These are phyloP conservation scores for Furcula furcula DNA, from an alignment of 2,888 invertebrate species.

Conservation along the genomic window DNA sequence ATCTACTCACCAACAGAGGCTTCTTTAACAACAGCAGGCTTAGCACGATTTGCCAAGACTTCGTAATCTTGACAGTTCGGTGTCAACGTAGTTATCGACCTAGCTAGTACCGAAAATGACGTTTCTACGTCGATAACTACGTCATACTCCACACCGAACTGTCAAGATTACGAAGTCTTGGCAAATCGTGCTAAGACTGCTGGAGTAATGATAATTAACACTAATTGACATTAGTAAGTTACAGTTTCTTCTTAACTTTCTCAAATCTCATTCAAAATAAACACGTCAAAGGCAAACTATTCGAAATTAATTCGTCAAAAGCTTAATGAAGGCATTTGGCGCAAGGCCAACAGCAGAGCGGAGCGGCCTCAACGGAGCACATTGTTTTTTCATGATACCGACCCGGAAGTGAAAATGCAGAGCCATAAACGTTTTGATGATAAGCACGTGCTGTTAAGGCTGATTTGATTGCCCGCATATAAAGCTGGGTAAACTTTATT, in stretches of 20 bases:
- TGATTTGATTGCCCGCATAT: slow-evolving; percentile 1
- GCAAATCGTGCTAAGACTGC: not conserved
- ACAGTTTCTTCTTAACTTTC: too few species aligned
- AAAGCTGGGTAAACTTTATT: too few species aligned
- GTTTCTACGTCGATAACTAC: too few species aligned
- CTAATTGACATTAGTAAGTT: slow-evolving; percentile 7
- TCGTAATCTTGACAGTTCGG: too few species aligned
- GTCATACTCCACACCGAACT: too few species aligned
- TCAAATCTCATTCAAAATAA: too few species aligned
- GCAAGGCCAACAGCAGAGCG: slow-evolving; percentile 25
- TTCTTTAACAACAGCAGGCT: too few species aligned
- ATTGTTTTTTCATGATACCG: slow-evolving; percentile 25
- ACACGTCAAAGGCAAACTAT: slow-evolving; percentile 21
- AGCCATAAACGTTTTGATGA: not conserved
- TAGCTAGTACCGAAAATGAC: too few species aligned
- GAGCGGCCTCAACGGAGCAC: slow-evolving; percentile 10
- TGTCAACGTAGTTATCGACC: too few species aligned
- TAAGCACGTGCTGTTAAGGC: not conserved
- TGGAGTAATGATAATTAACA: not conserved
- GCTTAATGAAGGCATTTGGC: slow-evolving; percentile 34
- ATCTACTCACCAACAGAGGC: too few species aligned
- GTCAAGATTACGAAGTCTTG: not conserved
- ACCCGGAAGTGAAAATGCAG: slow-evolving; percentile 14
- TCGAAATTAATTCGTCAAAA: slow-evolving; percentile 33
- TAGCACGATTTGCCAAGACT: too few species aligned